Percentiles rank a stretch among this genome's conserved stretches.
Evolutionary conservation across 2,797 vertebrate species (phyloP).

Genomic region (Pantherophis alleghaniensis): DNA sequence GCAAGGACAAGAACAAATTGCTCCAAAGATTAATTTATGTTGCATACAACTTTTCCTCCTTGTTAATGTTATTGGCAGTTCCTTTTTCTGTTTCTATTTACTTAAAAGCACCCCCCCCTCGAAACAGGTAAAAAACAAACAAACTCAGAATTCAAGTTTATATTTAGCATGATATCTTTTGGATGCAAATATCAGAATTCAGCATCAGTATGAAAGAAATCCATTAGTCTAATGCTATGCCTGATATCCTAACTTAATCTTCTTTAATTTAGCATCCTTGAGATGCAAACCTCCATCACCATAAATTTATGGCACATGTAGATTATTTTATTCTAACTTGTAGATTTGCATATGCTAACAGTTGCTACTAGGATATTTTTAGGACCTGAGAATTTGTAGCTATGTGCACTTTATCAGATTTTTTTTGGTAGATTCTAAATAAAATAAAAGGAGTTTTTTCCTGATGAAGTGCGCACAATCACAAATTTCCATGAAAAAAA

Average conservation of each 20-base stretch:
- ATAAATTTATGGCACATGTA: not conserved
- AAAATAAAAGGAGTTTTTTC: not conserved
- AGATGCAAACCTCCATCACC: not conserved
- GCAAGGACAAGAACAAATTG: conserved; percentile 10
- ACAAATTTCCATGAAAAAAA: not conserved
- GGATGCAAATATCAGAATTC: not conserved
- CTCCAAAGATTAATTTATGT: not conserved
- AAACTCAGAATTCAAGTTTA: not conserved
- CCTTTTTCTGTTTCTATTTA: not conserved
- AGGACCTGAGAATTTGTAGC: not conserved
- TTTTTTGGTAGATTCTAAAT: not conserved
- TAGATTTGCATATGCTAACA: not conserved
- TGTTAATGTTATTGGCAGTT: not conserved
- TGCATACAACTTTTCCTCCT: not conserved
- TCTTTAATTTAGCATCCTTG: not conserved
- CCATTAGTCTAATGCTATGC: not conserved
- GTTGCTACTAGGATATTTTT: not conserved
- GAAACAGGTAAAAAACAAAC: not conserved
- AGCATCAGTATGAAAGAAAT: not conserved
- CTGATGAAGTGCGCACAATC: not conserved
- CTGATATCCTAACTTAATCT: not conserved
- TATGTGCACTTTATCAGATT: not conserved
- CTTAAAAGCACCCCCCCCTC: not conserved
- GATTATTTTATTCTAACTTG: not conserved
- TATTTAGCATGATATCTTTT: not conserved